Evolutionary conservation across 2,888 invertebrate genomes (phyloP), one percentile per base, ranked within the genome.

Genomic region (Tetranychus piercei): DNA sequence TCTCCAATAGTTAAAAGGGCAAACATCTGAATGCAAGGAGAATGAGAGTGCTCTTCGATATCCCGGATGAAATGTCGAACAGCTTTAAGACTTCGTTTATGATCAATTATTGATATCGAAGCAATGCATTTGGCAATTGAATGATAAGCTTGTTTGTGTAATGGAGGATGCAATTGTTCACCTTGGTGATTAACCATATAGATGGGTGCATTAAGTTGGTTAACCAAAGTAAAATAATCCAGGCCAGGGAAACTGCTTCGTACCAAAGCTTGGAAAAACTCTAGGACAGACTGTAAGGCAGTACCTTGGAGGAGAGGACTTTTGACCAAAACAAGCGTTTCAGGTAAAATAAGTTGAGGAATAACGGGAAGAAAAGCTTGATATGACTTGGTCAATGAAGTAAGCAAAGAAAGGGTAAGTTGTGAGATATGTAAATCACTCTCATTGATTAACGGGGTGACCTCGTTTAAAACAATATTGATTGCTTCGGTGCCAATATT

Each of bases 91-190:
- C 90, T 89, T 80, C 90, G 89, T 65, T 86, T 83, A 72, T 89
- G 88, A 55, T 78, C 78, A 8, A 80, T 75, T 74, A 91, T 88
- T 18, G 93, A 93, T 75, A 97, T 87, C 0, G 94, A 92, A 7
- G 96, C 95, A 74, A 95, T 92, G 82, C 94, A 95, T 82, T 96
- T 95, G 7, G 97, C 95, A 80, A 97, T 86, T 43, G 95, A 95
- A 83, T 94, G 92, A 84, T 91, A 95, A 22, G 95, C 94, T 83
- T 87, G 83, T 70, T 80, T 80, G 22, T 81, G 79, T n/a, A 80
- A 74, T 2, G 78, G 76, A 45, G 79, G 75, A 70, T 77, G 79
- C 34, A 77, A 67, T 6, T 78, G 72, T 22, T 77, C 78, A 64
- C 77, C 76, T 20, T 78, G 75, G 72, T 70, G 74, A 76, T 77